phyloP scores from a whole-genome alignment of 1,140 invertebrate genomes.

The Cyrtorhinus lividipennis region DNA sequence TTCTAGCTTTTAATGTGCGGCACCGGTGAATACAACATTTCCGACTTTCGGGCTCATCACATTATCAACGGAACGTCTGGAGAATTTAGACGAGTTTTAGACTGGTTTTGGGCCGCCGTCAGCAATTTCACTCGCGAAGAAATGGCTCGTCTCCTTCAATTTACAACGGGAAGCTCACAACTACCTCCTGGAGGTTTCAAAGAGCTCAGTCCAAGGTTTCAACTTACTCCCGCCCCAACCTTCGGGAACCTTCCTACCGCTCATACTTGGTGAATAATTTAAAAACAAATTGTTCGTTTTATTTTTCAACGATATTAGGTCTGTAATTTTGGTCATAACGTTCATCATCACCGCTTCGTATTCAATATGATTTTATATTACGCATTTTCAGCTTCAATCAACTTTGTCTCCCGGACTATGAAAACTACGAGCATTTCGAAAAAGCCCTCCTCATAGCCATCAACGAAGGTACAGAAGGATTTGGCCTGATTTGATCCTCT shows the following conservation, averaged over 20 bases:
- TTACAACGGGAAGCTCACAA: conserved; percentile 85
- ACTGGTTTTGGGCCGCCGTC: conserved; percentile 91
- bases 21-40: conserved; percentile 80
- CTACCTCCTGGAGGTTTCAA: conserved; percentile 77
- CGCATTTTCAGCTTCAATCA: conserved; percentile 86
- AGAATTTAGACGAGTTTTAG: conserved; percentile 68
- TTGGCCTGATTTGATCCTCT: conserved; percentile 62
- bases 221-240: conserved; percentile 75
- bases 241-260: conserved; percentile 83
- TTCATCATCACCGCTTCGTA: too few relatives aligned
- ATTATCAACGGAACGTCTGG: conserved; percentile 67
- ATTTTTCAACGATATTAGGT: background rate
- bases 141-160: conserved; percentile 83
- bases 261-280: conserved; percentile 67
- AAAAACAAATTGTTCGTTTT: conserved; percentile 9
- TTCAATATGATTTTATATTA: too few relatives aligned
- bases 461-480: conserved; percentile 89
- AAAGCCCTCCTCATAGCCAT: conserved; percentile 78
- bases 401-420: conserved; percentile 86
- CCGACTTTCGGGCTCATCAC: conserved; percentile 78
- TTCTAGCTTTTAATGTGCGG: conserved; percentile 73
- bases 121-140: conserved; percentile 84
- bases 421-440: conserved; percentile 85
- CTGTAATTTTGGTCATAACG: background rate
- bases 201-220: conserved; percentile 78